A percentile compares a stretch with the other conserved stretches of the same genome.
These are phyloP conservation scores for Aphelocoma californica DNA, from an alignment of 2,797 vertebrate genomes.

Conservation along the genomic window DNA sequence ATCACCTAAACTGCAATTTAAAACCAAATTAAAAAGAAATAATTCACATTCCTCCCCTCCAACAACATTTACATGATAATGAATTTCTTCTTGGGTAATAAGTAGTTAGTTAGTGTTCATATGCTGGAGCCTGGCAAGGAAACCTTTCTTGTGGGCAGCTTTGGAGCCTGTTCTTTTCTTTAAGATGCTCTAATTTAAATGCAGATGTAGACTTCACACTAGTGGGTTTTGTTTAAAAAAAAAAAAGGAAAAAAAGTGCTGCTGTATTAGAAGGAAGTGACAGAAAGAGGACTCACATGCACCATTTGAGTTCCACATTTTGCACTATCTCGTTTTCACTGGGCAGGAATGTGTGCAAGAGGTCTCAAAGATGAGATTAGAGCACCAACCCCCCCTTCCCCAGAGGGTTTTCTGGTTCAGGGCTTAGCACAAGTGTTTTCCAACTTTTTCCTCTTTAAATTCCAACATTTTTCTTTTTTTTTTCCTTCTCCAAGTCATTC, in stretches of 20 bases:
- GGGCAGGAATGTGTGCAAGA: not conserved
- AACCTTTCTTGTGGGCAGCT: conserved; percentile 56
- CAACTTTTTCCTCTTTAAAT: not conserved
- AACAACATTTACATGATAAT: conserved; percentile 40
- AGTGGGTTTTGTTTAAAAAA: conserved; percentile 41
- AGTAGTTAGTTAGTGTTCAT: conserved; percentile 51
- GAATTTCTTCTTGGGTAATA: conserved; percentile 47
- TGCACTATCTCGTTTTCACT: not conserved
- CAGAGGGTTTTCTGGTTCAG: not conserved
- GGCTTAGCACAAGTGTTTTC: not conserved
- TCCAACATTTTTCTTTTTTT: not conserved
- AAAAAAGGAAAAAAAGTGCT: not conserved
- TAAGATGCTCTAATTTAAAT: conserved; percentile 76
- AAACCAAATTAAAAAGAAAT: conserved; percentile 39
- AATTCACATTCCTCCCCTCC: conserved; percentile 23
- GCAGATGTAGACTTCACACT: conserved; percentile 70
- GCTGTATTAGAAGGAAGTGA: conserved; percentile 36
- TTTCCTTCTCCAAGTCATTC: not conserved
- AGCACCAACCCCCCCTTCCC: not conserved
- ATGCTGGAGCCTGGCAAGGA: conserved; percentile 59
- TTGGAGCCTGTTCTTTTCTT: conserved; percentile 67
- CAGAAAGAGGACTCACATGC: not conserved
- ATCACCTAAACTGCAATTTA: conserved; percentile 30
- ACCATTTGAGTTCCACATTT: not conserved
- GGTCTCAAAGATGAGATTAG: not conserved